These are phyloP conservation scores for Aptenodytes forsteri DNA, from an alignment of 2,113 vertebrate genomes.

Conservation along the genomic window DNA sequence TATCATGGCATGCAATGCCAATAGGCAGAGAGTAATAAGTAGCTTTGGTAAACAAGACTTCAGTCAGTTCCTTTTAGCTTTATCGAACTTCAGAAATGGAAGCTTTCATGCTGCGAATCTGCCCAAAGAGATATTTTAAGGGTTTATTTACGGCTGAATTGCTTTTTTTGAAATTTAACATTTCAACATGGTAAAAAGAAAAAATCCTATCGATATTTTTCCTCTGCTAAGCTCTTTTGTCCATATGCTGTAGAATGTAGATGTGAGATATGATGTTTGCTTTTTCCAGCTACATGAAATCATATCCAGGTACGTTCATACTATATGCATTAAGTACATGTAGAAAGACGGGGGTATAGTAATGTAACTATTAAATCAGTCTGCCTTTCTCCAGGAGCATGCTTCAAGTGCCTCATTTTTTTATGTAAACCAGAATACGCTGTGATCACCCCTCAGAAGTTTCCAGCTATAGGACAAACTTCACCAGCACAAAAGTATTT, in stretches of 20 bases:
- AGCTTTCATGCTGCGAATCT: not conserved
- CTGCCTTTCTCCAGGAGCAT: not conserved
- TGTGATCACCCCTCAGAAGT: not conserved
- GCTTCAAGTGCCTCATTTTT: not conserved
- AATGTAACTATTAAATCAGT: not conserved
- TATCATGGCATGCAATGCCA: not conserved
- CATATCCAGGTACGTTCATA: not conserved
- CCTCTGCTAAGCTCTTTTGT: not conserved
- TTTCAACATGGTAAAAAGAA: not conserved
- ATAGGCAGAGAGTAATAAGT: not conserved
- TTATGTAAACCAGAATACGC: not conserved
- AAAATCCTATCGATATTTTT: not conserved
- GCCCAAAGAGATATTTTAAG: not conserved
- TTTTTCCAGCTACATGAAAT: not conserved
- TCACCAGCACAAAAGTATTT: not conserved
- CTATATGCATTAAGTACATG: not conserved
- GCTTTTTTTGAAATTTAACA: not conserved
- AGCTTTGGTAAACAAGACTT: not conserved
- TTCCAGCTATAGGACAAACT: not conserved
- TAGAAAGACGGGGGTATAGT: fast-evolving
- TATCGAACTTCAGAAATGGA: not conserved
- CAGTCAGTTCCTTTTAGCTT: not conserved
- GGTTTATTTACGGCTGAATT: not conserved
- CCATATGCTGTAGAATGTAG: not conserved
- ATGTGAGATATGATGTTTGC: not conserved